phyloP scores from a whole-genome alignment of 2,888 invertebrate species.

The Troilus luridus region DNA sequence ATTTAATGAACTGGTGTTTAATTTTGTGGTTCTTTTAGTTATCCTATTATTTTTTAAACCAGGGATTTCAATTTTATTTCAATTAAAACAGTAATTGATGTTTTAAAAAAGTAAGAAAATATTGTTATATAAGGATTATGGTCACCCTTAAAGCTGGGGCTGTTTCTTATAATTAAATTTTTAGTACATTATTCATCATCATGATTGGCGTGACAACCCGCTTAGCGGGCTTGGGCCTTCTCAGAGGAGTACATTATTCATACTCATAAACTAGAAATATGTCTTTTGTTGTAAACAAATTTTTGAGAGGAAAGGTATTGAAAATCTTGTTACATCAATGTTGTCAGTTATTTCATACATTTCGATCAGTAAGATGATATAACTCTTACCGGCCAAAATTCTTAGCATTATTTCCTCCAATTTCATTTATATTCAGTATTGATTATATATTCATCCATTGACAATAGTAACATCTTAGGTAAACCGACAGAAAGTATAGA shows the following conservation, averaged over 20 bases:
- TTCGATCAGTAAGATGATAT: too few species aligned
- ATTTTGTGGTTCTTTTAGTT: not conserved
- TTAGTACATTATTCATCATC: not conserved
- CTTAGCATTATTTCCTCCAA: not conserved
- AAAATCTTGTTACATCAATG: not conserved
- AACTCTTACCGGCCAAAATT: not conserved
- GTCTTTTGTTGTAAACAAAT: too few species aligned
- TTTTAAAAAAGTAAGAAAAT: not conserved
- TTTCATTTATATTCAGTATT: not conserved
- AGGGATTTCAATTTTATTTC: not conserved
- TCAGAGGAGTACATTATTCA: not conserved
- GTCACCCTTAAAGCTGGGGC: not conserved
- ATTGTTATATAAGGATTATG: not conserved
- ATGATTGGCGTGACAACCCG: too few species aligned
- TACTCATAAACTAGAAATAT: not conserved
- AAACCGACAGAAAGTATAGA: not conserved
- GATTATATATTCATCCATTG: not conserved
- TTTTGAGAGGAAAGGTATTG: too few species aligned
- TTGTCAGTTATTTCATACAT: not conserved
- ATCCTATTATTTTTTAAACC: not conserved
- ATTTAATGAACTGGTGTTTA: not conserved
- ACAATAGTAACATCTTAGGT: not conserved
- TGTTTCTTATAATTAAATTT: not conserved
- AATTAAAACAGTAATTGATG: not conserved
- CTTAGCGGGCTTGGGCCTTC: too few species aligned